These are phyloP conservation scores for Trogon melanurus DNA, from an alignment of 2,113 vertebrate species.

Conservation along the genomic window DNA sequence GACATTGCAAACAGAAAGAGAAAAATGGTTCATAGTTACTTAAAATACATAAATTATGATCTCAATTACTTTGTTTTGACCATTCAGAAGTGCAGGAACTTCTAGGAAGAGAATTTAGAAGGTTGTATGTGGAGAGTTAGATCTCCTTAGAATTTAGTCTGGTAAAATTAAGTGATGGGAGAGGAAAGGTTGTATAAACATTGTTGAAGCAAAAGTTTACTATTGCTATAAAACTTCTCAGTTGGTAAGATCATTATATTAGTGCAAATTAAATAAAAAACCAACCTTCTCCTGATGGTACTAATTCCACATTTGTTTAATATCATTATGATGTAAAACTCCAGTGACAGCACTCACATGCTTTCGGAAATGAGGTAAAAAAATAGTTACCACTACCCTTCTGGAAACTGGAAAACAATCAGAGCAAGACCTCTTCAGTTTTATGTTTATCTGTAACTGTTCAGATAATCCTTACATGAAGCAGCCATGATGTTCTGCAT, in stretches of 20 bases:
- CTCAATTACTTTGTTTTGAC: background rate
- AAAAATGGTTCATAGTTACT: background rate
- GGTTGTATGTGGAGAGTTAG: background rate
- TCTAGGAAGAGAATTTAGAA: background rate
- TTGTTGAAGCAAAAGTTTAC: background rate
- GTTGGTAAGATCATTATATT: background rate
- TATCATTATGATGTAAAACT: constrained; percentile 15
- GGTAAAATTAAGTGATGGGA: background rate
- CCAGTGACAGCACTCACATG: rapidly evolving
- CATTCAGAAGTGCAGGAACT: background rate
- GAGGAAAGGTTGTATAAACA: background rate
- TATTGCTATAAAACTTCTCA: background rate
- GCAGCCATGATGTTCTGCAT: background rate
- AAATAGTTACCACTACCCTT: background rate
- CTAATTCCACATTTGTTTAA: constrained; percentile 19
- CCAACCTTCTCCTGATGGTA: background rate
- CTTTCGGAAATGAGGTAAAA: background rate
- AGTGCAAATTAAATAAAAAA: constrained; percentile 1
- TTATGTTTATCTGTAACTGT: background rate
- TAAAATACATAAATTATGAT: constrained; percentile 7
- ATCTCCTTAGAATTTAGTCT: background rate
- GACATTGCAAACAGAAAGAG: background rate
- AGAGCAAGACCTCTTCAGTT: background rate
- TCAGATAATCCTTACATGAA: background rate
- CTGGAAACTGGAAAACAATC: background rate